A percentile compares a stretch with the other conserved stretches of the same genome.
phyloP scores from a whole-genome alignment of 2,113 vertebrate species.

The Peromyscus leucopus region DNA sequence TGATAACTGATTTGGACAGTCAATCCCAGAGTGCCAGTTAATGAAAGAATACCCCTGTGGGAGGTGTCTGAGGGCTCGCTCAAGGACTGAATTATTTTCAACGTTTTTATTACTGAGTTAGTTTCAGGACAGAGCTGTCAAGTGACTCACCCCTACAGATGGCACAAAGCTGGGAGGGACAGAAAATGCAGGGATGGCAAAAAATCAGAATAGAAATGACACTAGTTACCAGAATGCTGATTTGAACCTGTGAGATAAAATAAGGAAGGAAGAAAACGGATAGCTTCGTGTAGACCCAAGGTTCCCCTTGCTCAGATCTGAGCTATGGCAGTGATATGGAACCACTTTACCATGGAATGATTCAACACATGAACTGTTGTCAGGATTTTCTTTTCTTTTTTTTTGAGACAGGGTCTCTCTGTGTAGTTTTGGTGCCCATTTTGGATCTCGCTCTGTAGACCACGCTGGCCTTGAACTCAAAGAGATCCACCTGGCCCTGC shows the following conservation, averaged over 20 bases:
- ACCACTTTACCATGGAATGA: neutral
- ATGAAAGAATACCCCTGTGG: slow-evolving; percentile 11
- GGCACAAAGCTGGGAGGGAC: slow-evolving; percentile 34
- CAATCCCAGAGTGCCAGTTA: neutral
- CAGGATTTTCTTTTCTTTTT: neutral
- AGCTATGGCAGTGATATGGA: neutral
- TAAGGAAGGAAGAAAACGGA: neutral
- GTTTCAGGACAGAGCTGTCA: slow-evolving; percentile 61
- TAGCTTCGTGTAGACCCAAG: neutral
- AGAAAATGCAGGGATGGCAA: neutral
- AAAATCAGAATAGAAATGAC: neutral
- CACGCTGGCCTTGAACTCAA: too few species aligned
- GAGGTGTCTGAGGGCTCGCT: slow-evolving; percentile 8
- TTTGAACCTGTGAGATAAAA: neutral
- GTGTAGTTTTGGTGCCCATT: too few species aligned
- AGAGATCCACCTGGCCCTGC: too few species aligned
- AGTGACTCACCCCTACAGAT: slow-evolving; percentile 58
- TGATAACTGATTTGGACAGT: slow-evolving; percentile 23
- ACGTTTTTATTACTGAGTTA: slow-evolving; percentile 46
- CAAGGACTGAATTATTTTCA: slow-evolving; percentile 27
- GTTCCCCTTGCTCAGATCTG: too few species aligned
- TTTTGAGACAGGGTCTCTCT: too few species aligned
- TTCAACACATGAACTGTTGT: neutral
- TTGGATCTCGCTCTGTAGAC: too few species aligned
- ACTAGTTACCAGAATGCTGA: neutral